Conservation (phyloP, 1,140 invertebrate genomes). For the Papilio xuthus region DNA sequence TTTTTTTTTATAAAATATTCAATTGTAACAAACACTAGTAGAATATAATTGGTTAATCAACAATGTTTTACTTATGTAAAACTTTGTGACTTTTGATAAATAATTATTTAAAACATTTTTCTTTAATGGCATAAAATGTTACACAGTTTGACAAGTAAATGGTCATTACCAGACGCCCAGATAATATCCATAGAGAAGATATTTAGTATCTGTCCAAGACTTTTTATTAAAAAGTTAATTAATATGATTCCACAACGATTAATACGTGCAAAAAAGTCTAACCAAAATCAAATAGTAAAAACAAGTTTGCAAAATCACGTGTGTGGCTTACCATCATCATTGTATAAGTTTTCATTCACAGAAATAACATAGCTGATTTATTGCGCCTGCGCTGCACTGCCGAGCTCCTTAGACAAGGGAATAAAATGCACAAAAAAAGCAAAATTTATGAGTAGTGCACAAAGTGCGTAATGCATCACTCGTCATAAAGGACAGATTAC, state of each 20-base stretch:
- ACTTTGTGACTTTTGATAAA: too few relatives aligned
- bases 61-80: too few relatives aligned
- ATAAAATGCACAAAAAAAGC: constrained; percentile 50
- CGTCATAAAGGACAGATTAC: constrained; percentile 76
- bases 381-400: not conserved
- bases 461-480: constrained; percentile 72
- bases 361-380: constrained; percentile 22
- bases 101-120: too few relatives aligned
- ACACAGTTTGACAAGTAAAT: too few relatives aligned
- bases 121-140: too few relatives aligned
- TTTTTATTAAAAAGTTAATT: too few relatives aligned
- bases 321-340: not conserved
- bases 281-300: not conserved
- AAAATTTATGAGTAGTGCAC: constrained; percentile 64
- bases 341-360: not conserved
- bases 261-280: not conserved
- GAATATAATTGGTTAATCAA: not conserved
- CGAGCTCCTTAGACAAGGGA: constrained; percentile 38
- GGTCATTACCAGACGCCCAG: too few relatives aligned
- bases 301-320: not conserved
- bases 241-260: too few relatives aligned
- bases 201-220: too few relatives aligned
- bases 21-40: not conserved
- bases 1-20: not conserved
- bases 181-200: too few relatives aligned